Evolutionary conservation across 2,888 invertebrate species (phyloP).

Genomic region (Tribolium freemani): DNA sequence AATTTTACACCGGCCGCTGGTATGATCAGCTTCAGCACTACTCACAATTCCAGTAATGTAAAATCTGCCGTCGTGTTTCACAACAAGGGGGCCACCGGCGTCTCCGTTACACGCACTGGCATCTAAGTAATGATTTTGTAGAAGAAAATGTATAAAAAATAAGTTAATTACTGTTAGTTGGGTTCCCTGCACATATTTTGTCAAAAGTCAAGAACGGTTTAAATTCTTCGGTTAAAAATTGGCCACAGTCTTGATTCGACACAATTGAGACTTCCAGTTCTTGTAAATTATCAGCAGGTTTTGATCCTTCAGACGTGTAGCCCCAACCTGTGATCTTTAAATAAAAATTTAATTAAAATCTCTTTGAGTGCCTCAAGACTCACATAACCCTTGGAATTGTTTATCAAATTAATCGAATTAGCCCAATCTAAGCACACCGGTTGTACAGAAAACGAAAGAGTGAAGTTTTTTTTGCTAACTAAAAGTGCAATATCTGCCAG

Average conservation of each 20-base stretch:
- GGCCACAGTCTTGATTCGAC: conserved; percentile 21
- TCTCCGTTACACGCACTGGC: conserved; percentile 42
- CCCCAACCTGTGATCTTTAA: conserved; percentile 21
- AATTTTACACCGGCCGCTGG: conserved; percentile 22
- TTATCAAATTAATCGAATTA: not conserved
- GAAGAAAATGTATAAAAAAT: not conserved
- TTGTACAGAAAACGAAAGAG: conserved; percentile 57
- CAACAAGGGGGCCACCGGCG: conserved; percentile 40
- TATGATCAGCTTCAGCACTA: conserved; percentile 4
- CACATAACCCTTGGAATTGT: not conserved
- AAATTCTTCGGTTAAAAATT: conserved; percentile 41
- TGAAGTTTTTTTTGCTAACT: conserved; percentile 55
- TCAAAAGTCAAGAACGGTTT: conserved; percentile 37
- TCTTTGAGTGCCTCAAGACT: not conserved
- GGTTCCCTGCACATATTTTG: conserved; percentile 50
- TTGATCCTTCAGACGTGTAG: not conserved
- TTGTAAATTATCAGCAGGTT: not conserved
- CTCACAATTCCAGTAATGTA: conserved; percentile 43
- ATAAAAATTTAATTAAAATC: not conserved
- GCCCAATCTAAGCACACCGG: conserved; percentile 62
- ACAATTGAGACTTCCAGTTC: conserved; percentile 43
- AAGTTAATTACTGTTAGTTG: not conserved
- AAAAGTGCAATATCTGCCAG: conserved; percentile 62
- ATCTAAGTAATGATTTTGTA: conserved; percentile 26
- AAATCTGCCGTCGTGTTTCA: conserved; percentile 30